A percentile compares a stretch with the other conserved stretches of the same genome.
These are phyloP conservation scores for Baronia brevicornis DNA, from an alignment of 2,888 invertebrate species.

Conservation along the genomic window DNA sequence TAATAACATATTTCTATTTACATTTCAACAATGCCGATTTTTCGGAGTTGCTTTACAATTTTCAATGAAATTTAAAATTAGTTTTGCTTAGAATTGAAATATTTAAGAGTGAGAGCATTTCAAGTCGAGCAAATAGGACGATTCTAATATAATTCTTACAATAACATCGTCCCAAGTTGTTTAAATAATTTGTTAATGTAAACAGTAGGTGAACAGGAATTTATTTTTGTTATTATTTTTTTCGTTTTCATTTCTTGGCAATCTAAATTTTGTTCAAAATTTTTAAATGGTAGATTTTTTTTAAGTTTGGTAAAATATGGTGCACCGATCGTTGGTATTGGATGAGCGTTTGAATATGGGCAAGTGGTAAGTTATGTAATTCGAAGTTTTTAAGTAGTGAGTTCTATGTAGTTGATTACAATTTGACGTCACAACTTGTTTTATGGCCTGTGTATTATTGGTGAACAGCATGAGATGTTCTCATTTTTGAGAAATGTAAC, in stretches of 20 bases:
- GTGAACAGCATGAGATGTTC: too few relatives aligned
- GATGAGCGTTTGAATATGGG: too few relatives aligned
- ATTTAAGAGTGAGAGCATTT: conserved; percentile 48
- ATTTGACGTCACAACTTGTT: conserved; percentile 7
- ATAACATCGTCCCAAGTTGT: conserved; percentile 71
- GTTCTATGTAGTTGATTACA: not conserved
- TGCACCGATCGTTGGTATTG: conserved; percentile 15
- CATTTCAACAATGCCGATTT: conserved; percentile 15
- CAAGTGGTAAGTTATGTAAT: too few relatives aligned
- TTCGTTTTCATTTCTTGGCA: conserved; percentile 56
- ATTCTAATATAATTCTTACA: conserved; percentile 76
- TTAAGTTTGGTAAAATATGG: conserved; percentile 21
- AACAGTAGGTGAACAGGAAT: conserved; percentile 58
- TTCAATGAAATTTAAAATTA: too few relatives aligned
- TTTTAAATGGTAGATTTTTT: conserved; percentile 22
- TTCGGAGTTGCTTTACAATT: too few relatives aligned
- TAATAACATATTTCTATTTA: conserved; percentile 19
- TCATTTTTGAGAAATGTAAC: too few relatives aligned
- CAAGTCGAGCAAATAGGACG: conserved; percentile 57
- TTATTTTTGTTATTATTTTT: conserved; percentile 61
- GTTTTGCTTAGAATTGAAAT: conserved; percentile 20
- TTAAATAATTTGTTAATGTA: conserved; percentile 67
- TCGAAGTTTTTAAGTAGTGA: too few relatives aligned
- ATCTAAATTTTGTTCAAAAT: conserved; percentile 32
- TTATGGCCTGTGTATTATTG: too few relatives aligned